Conservation (phyloP, 1,140 invertebrate genomes). For the Globodera ellingtonae region DNA sequence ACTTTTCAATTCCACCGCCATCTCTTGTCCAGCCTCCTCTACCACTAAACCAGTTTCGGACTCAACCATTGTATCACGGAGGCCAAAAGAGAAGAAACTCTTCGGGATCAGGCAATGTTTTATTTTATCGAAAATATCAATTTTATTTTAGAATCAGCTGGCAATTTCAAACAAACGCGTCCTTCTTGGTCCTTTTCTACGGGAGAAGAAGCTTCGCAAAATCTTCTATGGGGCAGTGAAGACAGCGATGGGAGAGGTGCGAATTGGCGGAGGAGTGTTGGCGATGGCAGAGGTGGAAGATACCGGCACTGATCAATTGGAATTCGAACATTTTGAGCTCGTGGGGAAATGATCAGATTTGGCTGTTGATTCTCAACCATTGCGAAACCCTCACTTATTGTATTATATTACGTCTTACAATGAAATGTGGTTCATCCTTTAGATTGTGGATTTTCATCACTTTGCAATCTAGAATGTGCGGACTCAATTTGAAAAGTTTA, state of each 20-base stretch:
- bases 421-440: background rate
- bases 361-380: too few relatives aligned
- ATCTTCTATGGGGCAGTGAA: background rate
- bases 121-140: constrained; percentile 4
- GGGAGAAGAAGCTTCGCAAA: background rate
- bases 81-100: constrained; percentile 20
- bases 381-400: background rate
- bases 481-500: background rate
- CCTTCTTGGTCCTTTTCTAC: background rate
- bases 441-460: background rate
- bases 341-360: too few relatives aligned
- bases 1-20: constrained; percentile 24
- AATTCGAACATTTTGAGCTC: too few relatives aligned
- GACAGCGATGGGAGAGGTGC: background rate
- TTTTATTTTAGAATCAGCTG: background rate
- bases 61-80: background rate
- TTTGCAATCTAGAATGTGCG: too few relatives aligned
- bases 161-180: background rate
- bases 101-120: constrained; percentile 2
- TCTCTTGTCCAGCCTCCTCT: constrained; percentile 20
- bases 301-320: background rate
- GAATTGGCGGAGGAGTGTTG: background rate
- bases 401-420: background rate
- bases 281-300: background rate
- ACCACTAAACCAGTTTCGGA: constrained; percentile 9